These are phyloP conservation scores for Drosophila albomicans DNA, from an alignment of 1,140 invertebrate genomes.

Conservation along the genomic window DNA sequence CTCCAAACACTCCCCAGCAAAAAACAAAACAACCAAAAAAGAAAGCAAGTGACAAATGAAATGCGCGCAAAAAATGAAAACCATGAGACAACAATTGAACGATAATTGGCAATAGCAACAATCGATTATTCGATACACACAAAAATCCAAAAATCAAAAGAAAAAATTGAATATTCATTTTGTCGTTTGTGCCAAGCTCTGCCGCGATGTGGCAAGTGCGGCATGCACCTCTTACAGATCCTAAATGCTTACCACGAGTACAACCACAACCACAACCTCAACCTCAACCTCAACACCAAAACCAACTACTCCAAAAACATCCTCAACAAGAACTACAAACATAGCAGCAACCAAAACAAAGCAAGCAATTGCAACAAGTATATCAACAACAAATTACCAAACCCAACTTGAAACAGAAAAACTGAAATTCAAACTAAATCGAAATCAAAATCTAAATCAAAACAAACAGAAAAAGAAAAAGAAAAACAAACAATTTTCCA, in stretches of 20 bases:
- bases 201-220: conserved; percentile 48
- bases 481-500: conserved; percentile 51
- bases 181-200: conserved; percentile 19
- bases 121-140: conserved; percentile 5
- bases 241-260: conserved; percentile 42
- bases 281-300: conserved; percentile 8
- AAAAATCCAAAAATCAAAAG: background rate
- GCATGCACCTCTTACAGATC: conserved; percentile 28
- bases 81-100: conserved; percentile 4
- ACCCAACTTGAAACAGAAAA: background rate
- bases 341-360: conserved; percentile 19
- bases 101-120: background rate
- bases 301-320: conserved; percentile 26
- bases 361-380: conserved; percentile 13
- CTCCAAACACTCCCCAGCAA: conserved; percentile 5
- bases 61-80: conserved; percentile 19
- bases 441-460: background rate
- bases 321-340: conserved; percentile 16
- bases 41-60: conserved; percentile 40
- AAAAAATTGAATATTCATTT: conserved; percentile 10
- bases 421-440: background rate
- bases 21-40: conserved; percentile 12
- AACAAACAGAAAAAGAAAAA: conserved; percentile 9
- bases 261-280: conserved; percentile 27
- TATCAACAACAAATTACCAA: conserved; percentile 3